phyloP scores from a whole-genome alignment of 2,797 vertebrate genomes.

The Tokudaia tokunoshimensis region DNA sequence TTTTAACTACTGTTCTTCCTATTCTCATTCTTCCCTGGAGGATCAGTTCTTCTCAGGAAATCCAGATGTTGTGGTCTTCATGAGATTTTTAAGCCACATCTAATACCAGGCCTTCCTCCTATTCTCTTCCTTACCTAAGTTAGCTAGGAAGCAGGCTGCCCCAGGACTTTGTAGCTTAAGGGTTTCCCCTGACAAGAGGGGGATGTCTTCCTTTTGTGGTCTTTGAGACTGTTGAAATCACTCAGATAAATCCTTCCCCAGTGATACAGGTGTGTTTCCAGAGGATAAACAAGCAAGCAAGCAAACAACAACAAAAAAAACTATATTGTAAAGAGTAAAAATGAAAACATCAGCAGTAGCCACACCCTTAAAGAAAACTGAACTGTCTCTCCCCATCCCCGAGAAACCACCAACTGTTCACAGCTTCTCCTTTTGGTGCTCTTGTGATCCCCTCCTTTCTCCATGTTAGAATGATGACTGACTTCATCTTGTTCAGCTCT shows the following conservation, averaged over 20 bases:
- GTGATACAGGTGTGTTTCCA: background rate
- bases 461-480: background rate
- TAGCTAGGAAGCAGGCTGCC: background rate
- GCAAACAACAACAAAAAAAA: too few relatives aligned
- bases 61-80: background rate
- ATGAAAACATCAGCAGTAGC: conserved; percentile 4
- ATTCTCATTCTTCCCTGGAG: background rate
- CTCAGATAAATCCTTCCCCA: conserved; percentile 35
- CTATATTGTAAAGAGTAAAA: conserved; percentile 28
- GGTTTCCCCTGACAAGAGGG: background rate
- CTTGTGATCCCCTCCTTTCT: background rate
- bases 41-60: background rate
- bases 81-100: conserved; percentile 20
- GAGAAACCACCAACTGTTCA: background rate
- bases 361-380: background rate
- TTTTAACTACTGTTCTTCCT: conserved; percentile 41
- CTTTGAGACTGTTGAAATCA: conserved; percentile 24
- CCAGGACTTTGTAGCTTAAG: background rate
- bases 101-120: background rate
- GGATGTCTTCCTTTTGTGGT: background rate
- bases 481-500: background rate
- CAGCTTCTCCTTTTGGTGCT: background rate
- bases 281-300: background rate
- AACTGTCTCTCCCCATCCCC: background rate
- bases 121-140: background rate